Percentiles rank a stretch among this genome's conserved stretches.
Evolutionary conservation across 2,888 invertebrate species (phyloP).

Genomic region (Chorisops tibialis): DNA sequence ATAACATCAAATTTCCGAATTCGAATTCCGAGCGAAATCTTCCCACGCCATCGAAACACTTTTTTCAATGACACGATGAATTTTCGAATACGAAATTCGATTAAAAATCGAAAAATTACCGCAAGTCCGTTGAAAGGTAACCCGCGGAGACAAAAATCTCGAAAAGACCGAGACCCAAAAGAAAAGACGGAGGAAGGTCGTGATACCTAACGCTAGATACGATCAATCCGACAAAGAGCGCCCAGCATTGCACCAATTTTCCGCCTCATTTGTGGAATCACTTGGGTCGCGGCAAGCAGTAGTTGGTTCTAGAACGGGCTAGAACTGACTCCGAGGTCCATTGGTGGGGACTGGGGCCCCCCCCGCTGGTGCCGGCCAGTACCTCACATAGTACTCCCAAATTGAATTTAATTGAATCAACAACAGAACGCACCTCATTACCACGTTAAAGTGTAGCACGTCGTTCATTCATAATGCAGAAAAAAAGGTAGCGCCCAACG

Average conservation of each 20-base stretch:
- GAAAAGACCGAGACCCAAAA: neutral
- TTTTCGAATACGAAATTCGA: conserved; percentile 5
- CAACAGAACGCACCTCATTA: conserved; percentile 21
- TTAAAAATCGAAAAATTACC: conserved; percentile 15
- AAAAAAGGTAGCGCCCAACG: neutral
- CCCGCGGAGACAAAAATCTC: conserved; percentile 10
- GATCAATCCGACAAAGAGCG: conserved; percentile 15
- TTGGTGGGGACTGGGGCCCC: neutral
- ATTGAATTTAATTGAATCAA: conserved; percentile 30
- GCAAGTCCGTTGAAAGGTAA: conserved; percentile 9
- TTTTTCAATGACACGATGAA: conserved; percentile 18
- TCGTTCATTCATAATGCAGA: neutral
- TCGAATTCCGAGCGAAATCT: conserved; percentile 1
- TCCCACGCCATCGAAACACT: conserved; percentile 20
- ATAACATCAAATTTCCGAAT: neutral
- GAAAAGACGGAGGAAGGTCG: neutral
- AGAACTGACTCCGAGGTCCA: neutral
- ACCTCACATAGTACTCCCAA: conserved; percentile 5
- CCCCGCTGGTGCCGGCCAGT: neutral
- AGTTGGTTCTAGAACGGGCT: too few relatives aligned
- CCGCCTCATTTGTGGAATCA: conserved; percentile 14
- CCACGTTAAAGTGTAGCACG: conserved; percentile 11
- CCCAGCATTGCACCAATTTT: conserved; percentile 16
- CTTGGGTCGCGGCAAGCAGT: neutral
- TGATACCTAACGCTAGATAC: neutral